These are phyloP conservation scores for Synchiropus splendidus DNA, from an alignment of 2,113 vertebrate genomes.

Conservation along the genomic window DNA sequence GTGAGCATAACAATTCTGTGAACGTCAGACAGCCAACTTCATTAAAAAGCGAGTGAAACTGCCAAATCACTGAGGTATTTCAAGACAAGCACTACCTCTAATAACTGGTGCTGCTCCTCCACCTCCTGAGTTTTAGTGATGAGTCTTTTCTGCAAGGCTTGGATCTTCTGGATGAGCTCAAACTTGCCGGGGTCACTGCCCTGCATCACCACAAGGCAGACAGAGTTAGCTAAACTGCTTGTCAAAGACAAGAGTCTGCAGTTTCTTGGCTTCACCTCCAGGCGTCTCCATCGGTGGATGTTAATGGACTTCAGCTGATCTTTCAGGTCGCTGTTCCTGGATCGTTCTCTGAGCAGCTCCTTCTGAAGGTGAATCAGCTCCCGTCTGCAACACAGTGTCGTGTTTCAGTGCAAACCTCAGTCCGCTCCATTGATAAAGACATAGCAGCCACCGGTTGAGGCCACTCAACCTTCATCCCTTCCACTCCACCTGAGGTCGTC, in stretches of 20 bases:
- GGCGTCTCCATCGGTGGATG: constrained; percentile 89
- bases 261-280: constrained; percentile 63
- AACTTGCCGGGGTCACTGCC: constrained; percentile 84
- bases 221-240: too few relatives aligned
- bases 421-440: too few relatives aligned
- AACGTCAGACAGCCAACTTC: too few relatives aligned
- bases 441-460: too few relatives aligned
- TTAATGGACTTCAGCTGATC: constrained; percentile 88
- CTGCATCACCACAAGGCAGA: constrained; percentile 46
- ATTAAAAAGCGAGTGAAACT: background rate
- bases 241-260: too few relatives aligned
- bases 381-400: constrained; percentile 63
- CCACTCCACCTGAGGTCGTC: constrained; percentile 81
- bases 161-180: constrained; percentile 78
- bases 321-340: constrained; percentile 76
- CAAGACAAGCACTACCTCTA: too few relatives aligned
- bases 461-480: too few relatives aligned
- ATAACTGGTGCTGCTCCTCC: constrained; percentile 77
- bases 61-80: too few relatives aligned
- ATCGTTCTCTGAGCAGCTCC: constrained; percentile 80
- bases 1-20: too few relatives aligned
- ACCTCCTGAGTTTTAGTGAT: constrained; percentile 83
- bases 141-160: constrained; percentile 82
- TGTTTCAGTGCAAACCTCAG: too few relatives aligned
- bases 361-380: constrained; percentile 79